phyloP scores from a whole-genome alignment of 2,113 vertebrate species.

The Lamprologus ornatipinnis region DNA sequence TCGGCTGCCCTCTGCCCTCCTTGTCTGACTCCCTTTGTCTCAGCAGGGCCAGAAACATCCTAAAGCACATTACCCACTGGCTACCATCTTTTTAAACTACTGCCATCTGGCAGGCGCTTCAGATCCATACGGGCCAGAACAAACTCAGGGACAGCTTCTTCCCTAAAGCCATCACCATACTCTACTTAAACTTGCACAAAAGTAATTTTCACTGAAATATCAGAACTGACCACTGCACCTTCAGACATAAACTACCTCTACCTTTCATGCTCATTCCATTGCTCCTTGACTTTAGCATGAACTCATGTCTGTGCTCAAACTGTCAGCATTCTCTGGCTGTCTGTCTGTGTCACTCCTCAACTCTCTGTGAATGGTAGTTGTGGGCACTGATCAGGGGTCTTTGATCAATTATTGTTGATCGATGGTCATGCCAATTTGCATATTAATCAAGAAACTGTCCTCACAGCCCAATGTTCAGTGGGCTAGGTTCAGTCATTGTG shows the following conservation, averaged over 20 bases:
- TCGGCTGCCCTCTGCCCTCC: background rate
- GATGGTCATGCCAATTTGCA: background rate
- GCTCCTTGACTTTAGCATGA: background rate
- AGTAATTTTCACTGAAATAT: background rate
- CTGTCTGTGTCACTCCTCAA: background rate
- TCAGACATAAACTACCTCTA: background rate
- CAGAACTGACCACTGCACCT: background rate
- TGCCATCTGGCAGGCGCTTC: background rate
- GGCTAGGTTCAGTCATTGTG: background rate
- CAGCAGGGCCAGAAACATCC: background rate
- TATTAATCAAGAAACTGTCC: background rate
- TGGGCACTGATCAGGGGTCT: background rate
- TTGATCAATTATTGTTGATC: background rate
- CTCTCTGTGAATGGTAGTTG: background rate
- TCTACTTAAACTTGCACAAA: background rate
- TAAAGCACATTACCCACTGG: background rate
- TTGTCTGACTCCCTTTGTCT: background rate
- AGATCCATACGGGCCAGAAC: background rate
- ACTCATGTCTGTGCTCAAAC: background rate
- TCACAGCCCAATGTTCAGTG: background rate
- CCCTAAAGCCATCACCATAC: background rate
- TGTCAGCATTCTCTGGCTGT: background rate
- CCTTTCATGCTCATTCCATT: background rate
- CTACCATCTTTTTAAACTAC: background rate
- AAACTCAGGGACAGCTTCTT: background rate